Evolutionary conservation across 2,113 vertebrate species (phyloP).

Genomic region (Xerus inauris): DNA sequence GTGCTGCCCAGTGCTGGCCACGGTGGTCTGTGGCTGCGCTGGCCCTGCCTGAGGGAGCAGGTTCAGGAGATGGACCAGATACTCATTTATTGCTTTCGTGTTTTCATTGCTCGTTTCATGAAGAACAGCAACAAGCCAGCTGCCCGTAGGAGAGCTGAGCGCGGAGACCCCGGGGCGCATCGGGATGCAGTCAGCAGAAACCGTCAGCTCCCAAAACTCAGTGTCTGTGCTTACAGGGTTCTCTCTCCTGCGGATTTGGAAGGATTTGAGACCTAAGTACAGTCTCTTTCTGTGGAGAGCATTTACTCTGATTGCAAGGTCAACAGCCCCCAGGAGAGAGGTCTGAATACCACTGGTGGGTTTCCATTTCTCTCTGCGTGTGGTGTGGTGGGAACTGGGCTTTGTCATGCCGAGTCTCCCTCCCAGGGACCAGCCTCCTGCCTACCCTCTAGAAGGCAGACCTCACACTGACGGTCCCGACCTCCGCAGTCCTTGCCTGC

Average conservation of each 20-base stretch:
- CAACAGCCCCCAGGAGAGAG: not conserved
- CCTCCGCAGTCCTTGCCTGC: fast-evolving
- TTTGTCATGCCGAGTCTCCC: fast-evolving
- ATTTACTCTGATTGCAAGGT: not conserved
- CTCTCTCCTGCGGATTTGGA: not conserved
- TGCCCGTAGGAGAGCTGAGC: fast-evolving
- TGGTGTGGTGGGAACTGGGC: fast-evolving
- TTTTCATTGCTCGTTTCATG: not conserved
- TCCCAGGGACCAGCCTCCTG: not conserved
- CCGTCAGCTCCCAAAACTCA: fast-evolving
- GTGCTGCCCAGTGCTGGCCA: no score
- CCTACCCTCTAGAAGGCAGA: not conserved
- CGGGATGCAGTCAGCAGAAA: not conserved
- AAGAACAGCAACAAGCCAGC: fast-evolving
- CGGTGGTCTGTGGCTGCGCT: fast-evolving
- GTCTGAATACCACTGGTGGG: no score
- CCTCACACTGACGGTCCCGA: fast-evolving
- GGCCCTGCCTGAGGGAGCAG: no score
- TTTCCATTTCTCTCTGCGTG: not conserved
- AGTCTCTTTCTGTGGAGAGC: not conserved
- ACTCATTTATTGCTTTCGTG: not conserved
- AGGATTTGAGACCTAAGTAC: not conserved
- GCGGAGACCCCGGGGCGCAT: not conserved
- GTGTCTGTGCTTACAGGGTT: fast-evolving
- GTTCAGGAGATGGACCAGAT: not conserved